Conservation (phyloP, 1,140 invertebrate genomes). For the Bombus balteatus region DNA sequence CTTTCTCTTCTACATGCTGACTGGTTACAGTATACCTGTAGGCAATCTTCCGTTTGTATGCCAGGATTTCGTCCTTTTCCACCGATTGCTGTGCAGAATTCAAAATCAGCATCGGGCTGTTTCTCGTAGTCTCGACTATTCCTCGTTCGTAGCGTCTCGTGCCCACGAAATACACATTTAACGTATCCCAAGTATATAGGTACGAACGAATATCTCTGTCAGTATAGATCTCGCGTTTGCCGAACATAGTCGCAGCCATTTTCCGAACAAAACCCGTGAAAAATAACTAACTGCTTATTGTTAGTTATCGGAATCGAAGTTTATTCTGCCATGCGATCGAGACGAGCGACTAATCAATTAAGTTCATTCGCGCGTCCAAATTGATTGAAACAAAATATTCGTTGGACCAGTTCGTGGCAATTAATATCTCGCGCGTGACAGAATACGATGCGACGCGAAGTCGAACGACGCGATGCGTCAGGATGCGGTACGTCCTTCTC, state of each 20-base stretch:
- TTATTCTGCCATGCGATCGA: background rate
- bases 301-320: background rate
- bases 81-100: conserved; percentile 66
- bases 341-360: conserved; percentile 16
- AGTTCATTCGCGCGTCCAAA: conserved; percentile 26
- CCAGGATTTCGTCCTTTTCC: conserved; percentile 64
- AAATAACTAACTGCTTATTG: conserved; percentile 1
- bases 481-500: background rate
- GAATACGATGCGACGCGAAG: background rate
- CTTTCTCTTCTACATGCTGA: conserved; percentile 23
- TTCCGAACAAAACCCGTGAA: background rate
- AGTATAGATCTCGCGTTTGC: background rate
- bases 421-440: conserved; percentile 11
- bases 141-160: background rate
- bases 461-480: background rate
- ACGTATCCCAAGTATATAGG: conserved; percentile 4
- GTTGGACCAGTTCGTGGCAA: background rate
- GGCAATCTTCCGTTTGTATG: conserved; percentile 65
- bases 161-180: conserved; percentile 55
- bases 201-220: conserved; percentile 9
- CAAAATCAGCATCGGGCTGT: conserved; percentile 50
- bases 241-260: background rate
- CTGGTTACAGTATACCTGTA: conserved; percentile 47
- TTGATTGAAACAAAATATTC: conserved; percentile 57
- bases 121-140: conserved; percentile 7